These are phyloP conservation scores for Zapornia atra DNA, from an alignment of 2,113 vertebrate species.

Conservation along the genomic window DNA sequence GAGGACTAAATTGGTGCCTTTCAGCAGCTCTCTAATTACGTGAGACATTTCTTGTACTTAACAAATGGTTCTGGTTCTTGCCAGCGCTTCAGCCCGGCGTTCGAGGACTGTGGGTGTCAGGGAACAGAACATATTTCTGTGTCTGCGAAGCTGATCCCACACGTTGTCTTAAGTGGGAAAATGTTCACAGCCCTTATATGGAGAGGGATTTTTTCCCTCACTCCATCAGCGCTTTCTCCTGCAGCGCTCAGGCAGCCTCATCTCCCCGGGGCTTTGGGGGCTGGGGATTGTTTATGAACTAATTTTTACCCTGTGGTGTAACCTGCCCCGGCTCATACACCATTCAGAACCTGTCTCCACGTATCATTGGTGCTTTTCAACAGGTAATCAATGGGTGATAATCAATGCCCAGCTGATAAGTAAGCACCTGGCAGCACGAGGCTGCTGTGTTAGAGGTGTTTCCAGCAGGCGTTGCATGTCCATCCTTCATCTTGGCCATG, in stretches of 20 bases:
- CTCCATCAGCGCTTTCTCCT: slow-evolving; percentile 17
- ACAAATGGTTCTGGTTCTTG: slow-evolving; percentile 72
- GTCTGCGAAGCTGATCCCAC: slow-evolving; percentile 76
- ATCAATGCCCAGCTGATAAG: background rate
- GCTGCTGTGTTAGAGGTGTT: accelerated
- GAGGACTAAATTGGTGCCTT: slow-evolving; percentile 66
- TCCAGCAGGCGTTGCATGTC: background rate
- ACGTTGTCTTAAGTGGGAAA: slow-evolving; percentile 71
- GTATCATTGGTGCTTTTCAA: background rate
- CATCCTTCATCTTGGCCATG: background rate
- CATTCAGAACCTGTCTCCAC: background rate
- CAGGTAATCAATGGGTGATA: background rate
- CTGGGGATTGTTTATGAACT: background rate
- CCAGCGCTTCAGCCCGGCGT: slow-evolving; percentile 66
- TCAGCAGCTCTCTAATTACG: slow-evolving; percentile 64
- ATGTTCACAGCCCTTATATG: slow-evolving; percentile 68
- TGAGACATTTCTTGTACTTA: slow-evolving; percentile 66
- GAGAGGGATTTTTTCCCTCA: background rate
- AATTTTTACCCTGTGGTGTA: background rate
- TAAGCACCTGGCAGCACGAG: background rate
- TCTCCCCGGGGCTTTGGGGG: background rate
- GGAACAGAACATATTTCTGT: slow-evolving; percentile 78
- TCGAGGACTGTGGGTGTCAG: slow-evolving; percentile 72
- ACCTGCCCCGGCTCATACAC: background rate
- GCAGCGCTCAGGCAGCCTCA: background rate